Conservation (phyloP, 2,797 vertebrate species). For the Sciaenops ocellatus region DNA sequence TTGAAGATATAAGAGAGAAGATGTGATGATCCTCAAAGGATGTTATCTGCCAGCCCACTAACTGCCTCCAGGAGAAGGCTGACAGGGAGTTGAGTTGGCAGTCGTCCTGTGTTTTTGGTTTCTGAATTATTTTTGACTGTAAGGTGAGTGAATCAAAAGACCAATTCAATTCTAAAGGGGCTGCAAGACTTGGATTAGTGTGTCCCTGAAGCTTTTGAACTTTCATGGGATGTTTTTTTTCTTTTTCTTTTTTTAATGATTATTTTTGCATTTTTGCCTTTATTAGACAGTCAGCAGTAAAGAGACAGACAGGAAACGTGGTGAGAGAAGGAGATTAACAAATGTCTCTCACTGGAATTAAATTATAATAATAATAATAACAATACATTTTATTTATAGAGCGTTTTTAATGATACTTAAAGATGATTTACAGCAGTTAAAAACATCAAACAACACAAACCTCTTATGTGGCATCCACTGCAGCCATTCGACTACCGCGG, state of each 20-base stretch:
- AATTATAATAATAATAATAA: no score
- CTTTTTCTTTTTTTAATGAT: not conserved
- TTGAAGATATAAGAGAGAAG: conserved; percentile 60
- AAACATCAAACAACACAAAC: not conserved
- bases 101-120: conserved; percentile 58
- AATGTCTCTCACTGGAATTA: not conserved
- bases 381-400: no score
- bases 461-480: not conserved
- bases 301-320: not conserved
- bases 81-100: conserved; percentile 62
- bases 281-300: not conserved
- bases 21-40: conserved; percentile 74
- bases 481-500: not conserved
- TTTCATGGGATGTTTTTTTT: conserved; percentile 25
- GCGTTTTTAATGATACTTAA: no score
- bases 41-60: conserved; percentile 70
- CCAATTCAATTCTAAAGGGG: conserved; percentile 53
- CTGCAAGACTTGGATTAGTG: conserved; percentile 33
- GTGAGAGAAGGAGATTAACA: not conserved
- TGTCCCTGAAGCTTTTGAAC: conserved; percentile 37
- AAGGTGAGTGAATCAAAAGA: conserved; percentile 68
- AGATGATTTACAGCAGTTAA: no score
- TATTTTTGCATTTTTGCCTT: not conserved
- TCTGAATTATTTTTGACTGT: conserved; percentile 55
- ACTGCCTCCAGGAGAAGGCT: conserved; percentile 72